Evolutionary conservation across 2,888 invertebrate genomes (phyloP).

Genomic region (Apodemia zela): DNA sequence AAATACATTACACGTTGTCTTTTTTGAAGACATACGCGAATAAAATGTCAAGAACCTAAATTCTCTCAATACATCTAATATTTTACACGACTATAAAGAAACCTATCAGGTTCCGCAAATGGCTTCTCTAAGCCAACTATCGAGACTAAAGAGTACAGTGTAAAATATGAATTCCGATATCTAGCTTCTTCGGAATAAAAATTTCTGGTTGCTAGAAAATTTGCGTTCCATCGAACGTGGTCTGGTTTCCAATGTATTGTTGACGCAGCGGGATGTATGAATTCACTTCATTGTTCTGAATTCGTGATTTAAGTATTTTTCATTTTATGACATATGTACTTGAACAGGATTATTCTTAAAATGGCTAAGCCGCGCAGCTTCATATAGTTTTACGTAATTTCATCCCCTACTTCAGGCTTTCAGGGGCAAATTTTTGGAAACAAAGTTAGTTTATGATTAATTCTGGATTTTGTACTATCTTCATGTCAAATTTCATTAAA

Average conservation of each 20-base stretch:
- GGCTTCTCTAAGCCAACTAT: neutral
- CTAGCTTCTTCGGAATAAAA: neutral
- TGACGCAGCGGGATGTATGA: neutral
- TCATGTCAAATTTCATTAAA: too few relatives aligned
- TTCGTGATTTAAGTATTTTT: neutral
- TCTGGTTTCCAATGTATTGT: neutral
- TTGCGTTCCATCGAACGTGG: slow-evolving; percentile 6
- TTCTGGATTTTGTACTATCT: too few relatives aligned
- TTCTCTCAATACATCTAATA: neutral
- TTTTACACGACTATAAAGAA: neutral
- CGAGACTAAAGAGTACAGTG: neutral
- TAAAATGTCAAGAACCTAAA: too few relatives aligned
- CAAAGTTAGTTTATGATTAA: too few relatives aligned
- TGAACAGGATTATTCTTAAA: neutral
- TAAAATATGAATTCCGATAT: slow-evolving; percentile 9
- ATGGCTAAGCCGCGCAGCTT: too few relatives aligned
- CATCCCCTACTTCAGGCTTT: too few relatives aligned
- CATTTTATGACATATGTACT: neutral
- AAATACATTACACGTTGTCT: too few relatives aligned
- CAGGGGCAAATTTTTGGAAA: too few relatives aligned
- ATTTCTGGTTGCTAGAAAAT: neutral
- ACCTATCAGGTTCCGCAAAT: slow-evolving; percentile 2
- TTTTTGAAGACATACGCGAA: too few relatives aligned
- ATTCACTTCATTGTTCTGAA: slow-evolving; percentile 9
- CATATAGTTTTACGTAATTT: too few relatives aligned